Base-by-base conservation (phyloP, 2,888 invertebrate species). In the Agrotis exclamationis region DNA sequence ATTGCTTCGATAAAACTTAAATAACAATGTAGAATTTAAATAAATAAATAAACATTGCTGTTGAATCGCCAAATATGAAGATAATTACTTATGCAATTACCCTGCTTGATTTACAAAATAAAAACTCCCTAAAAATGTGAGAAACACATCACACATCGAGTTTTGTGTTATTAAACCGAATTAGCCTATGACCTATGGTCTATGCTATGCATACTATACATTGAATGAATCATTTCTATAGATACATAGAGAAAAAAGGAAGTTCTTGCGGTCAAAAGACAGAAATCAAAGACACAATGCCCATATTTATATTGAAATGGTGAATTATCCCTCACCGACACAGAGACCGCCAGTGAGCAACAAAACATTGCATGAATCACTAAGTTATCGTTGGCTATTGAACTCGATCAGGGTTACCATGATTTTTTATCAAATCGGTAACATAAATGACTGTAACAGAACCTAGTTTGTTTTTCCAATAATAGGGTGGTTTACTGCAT, bases 301-400 rank as follows among this genome's bases (percentile, higher is more conserved):
- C 56, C 58, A 57, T 80, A 65, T 72, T 76, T 69, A 80, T 73
- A 80, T 76, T 80, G 54, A 64, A 80, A 76, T 80, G 53, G 57
- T 73, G 73, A 76, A 80, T 76, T 85, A 84, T 74, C 64, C 75
- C 75, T 70, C 70, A 74, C 81, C 58, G 62, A 51, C 76, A 67
- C 48, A 78, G 69, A 65, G 71, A 63, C 64, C 45, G 62, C 64
- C 74, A 39, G 70, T 54, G 70, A 74, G 60, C 74, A 77, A 83
- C 77, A 80, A 76, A 82, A 84, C 66, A 74, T 70, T 57, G 68
- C 62, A 78, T 85, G 84, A 85, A 74, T 85, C 84, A 85, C 71
- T 56, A 74, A 83, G 70, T 82, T 83, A 81, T 81, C 76, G 83
- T 53, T 76, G 84, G 85, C 76, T 82, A 80, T 85, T 85, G 84